These are phyloP conservation scores for Poecile montanus DNA, from an alignment of 2,797 vertebrate species.

Conservation along the genomic window DNA sequence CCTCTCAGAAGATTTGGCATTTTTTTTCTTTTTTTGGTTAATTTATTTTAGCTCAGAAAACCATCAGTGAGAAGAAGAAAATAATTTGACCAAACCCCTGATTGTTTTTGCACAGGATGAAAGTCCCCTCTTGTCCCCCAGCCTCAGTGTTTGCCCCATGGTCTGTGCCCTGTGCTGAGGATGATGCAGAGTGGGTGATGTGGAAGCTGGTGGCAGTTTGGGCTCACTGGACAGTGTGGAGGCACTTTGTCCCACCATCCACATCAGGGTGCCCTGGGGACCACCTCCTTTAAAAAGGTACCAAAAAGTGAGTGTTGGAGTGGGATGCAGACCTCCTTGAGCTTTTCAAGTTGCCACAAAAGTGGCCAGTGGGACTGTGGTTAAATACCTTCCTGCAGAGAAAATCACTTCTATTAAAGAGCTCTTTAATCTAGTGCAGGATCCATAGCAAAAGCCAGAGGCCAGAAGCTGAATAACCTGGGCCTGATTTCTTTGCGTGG, in stretches of 20 bases:
- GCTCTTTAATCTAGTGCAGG: neutral
- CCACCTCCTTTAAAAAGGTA: neutral
- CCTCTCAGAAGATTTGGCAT: neutral
- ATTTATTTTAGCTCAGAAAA: neutral
- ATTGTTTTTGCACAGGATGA: neutral
- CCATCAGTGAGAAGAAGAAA: neutral
- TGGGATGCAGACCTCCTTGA: neutral
- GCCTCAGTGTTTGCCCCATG: accelerated
- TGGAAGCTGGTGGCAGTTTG: neutral
- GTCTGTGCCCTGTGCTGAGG: accelerated
- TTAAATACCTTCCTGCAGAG: neutral
- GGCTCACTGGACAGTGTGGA: neutral
- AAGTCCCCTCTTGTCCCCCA: neutral
- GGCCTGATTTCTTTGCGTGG: neutral
- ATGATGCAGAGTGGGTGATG: accelerated
- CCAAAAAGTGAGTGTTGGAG: neutral
- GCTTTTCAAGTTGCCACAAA: neutral
- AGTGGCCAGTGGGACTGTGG: neutral
- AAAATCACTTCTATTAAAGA: neutral
- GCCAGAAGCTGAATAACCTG: neutral
- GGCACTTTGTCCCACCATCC: neutral
- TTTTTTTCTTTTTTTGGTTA: too few relatives aligned
- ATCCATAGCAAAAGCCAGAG: neutral
- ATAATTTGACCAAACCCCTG: neutral
- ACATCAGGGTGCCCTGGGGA: accelerated